A percentile compares a stretch with the other conserved stretches of the same genome.
Conservation (phyloP, 2,888 invertebrate genomes). For the Parnassius glacialis region DNA sequence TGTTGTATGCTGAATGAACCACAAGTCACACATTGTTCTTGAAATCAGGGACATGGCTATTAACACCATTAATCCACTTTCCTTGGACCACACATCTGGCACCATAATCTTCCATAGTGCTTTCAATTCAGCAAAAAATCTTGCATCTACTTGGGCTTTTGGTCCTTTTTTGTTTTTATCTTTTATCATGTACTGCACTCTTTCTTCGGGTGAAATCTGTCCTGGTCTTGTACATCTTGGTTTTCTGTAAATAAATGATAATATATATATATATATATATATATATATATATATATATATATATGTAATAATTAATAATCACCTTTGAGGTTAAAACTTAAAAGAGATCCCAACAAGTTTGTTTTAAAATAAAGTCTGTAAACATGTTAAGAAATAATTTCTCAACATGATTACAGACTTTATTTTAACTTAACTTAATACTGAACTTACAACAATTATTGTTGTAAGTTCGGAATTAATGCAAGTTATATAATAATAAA, state of each 20-base stretch:
- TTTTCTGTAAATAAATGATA: constrained; percentile 31
- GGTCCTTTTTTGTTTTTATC: constrained; percentile 82
- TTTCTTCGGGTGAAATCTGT: constrained; percentile 81
- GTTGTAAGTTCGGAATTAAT: too few relatives aligned
- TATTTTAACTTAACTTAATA: too few relatives aligned
- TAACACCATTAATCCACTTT: constrained; percentile 86
- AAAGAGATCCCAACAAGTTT: too few relatives aligned
- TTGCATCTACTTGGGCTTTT: constrained; percentile 88
- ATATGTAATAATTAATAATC: too few relatives aligned
- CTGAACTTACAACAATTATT: too few relatives aligned
- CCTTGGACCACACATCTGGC: constrained; percentile 89
- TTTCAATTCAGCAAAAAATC: constrained; percentile 86
- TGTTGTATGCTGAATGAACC: constrained; percentile 98
- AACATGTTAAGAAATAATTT: too few relatives aligned
- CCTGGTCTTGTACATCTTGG: constrained; percentile 43
- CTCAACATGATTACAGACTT: too few relatives aligned
- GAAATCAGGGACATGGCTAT: constrained; percentile 91
- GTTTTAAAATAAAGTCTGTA: too few relatives aligned
- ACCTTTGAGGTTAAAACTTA: too few relatives aligned
- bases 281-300: too few relatives aligned
- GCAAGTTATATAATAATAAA: too few relatives aligned
- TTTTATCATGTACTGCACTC: constrained; percentile 89
- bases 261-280: too few relatives aligned
- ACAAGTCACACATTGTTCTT: constrained; percentile 96
- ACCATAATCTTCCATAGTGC: constrained; percentile 87